These are phyloP conservation scores for Polydrusus tereticollis DNA, from an alignment of 2,888 invertebrate genomes.

Conservation along the genomic window DNA sequence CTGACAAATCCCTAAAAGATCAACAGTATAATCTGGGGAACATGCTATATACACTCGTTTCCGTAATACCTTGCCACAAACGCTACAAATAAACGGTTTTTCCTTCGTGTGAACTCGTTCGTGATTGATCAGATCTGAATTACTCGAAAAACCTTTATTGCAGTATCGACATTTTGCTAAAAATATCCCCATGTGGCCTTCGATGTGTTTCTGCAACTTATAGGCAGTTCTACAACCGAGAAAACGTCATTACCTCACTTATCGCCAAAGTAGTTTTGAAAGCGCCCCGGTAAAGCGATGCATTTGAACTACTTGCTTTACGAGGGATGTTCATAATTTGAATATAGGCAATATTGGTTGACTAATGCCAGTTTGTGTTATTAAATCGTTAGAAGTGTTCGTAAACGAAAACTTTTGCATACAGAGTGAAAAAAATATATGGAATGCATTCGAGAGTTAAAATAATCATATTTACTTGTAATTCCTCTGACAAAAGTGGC, in stretches of 20 bases:
- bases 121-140: constrained; percentile 58
- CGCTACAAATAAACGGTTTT: constrained; percentile 53
- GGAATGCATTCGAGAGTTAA: neutral
- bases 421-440: too few species aligned
- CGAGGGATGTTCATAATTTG: too few species aligned
- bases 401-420: too few species aligned
- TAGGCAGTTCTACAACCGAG: constrained; percentile 54
- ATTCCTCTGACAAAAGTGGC: constrained; percentile 53
- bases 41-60: too few species aligned
- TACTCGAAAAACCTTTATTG: constrained; percentile 58
- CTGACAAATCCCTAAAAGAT: constrained; percentile 59
- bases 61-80: constrained; percentile 45
- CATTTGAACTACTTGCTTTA: constrained; percentile 1
- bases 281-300: neutral
- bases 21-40: too few species aligned
- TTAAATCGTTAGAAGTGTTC: too few species aligned
- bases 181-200: constrained; percentile 58
- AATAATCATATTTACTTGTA: constrained; percentile 54
- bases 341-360: too few species aligned
- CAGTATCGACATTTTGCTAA: constrained; percentile 60
- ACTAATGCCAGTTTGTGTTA: too few species aligned
- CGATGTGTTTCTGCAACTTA: constrained; percentile 58
- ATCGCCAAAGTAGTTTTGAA: neutral
- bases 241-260: neutral
- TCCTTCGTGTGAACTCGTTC: constrained; percentile 61